These are phyloP conservation scores for Neogobius melanostomus DNA, from an alignment of 2,113 vertebrate genomes.

Conservation along the genomic window DNA sequence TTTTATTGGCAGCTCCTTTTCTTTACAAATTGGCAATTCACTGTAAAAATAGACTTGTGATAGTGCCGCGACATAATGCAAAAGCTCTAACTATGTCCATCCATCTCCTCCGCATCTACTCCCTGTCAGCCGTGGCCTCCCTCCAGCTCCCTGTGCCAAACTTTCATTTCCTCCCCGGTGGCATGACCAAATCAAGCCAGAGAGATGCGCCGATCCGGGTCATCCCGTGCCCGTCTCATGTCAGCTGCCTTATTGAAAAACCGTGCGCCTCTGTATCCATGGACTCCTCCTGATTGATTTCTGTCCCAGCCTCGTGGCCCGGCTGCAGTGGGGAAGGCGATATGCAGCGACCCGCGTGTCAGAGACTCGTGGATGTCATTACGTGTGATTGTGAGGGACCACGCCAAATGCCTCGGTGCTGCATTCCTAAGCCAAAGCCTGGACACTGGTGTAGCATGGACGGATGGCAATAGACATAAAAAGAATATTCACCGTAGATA, in stretches of 20 bases:
- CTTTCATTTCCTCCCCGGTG: conserved; percentile 20
- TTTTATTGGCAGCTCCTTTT: neutral
- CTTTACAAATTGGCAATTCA: conserved; percentile 14
- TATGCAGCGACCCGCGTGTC: conserved; percentile 24
- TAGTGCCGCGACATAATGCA: neutral
- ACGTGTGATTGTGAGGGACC: conserved; percentile 3
- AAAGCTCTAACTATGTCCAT: conserved; percentile 24
- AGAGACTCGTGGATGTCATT: conserved; percentile 24
- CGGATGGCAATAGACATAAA: conserved; percentile 26
- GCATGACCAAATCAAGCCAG: conserved; percentile 18
- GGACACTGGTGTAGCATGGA: no score
- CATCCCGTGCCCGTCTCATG: conserved; percentile 19
- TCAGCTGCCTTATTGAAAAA: conserved; percentile 43
- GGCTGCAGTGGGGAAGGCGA: neutral
- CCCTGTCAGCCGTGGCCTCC: conserved; percentile 30
- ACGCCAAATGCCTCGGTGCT: no score
- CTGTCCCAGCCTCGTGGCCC: conserved; percentile 12
- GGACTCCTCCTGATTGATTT: conserved; percentile 39
- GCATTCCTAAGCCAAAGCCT: no score
- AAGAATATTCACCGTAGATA: neutral
- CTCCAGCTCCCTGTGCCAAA: conserved; percentile 10
- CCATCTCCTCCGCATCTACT: conserved; percentile 26
- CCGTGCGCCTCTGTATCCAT: conserved; percentile 23
- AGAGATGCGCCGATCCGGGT: conserved; percentile 4
- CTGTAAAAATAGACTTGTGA: neutral